Evolutionary conservation across 2,113 vertebrate genomes (phyloP).

Genomic region (Chitala chitala): DNA sequence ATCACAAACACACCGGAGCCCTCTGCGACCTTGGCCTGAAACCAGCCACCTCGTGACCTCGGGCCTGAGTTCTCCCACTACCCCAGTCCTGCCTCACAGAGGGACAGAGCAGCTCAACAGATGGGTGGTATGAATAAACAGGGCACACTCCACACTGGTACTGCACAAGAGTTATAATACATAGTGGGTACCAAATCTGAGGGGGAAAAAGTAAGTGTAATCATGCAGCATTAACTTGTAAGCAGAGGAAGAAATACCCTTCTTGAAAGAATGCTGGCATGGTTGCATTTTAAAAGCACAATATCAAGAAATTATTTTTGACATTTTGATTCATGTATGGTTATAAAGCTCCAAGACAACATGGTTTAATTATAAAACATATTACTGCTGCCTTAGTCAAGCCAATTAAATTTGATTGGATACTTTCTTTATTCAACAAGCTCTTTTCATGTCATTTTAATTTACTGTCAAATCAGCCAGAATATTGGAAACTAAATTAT

Average conservation of each 20-base stretch:
- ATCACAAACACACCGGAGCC: conserved; percentile 39
- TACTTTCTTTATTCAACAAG: conserved; percentile 98
- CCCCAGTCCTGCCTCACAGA: not conserved
- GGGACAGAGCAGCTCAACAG: not conserved
- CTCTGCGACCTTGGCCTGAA: conserved; percentile 38
- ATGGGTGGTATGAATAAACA: not conserved
- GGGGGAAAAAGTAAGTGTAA: not conserved
- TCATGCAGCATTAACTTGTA: conserved; percentile 44
- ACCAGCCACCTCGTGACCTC: conserved; percentile 18
- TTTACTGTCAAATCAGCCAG: conserved; percentile 95
- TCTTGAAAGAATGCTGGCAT: conserved; percentile 64
- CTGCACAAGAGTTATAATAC: not conserved
- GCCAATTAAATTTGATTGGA: conserved; percentile 99
- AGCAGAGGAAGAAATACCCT: conserved; percentile 31
- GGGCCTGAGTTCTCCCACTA: no score
- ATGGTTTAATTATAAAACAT: conserved; percentile 96
- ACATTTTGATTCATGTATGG: conserved; percentile 89
- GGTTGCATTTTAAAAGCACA: conserved; percentile 75
- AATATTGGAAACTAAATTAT: conserved; percentile 97
- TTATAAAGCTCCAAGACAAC: conserved; percentile 88
- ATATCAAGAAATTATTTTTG: conserved; percentile 81
- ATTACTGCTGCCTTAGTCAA: conserved; percentile 93
- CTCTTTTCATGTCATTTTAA: conserved; percentile 98
- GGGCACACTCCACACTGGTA: not conserved
- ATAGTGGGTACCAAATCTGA: conserved; percentile 14